Base-by-base conservation (phyloP, 2,888 invertebrate genomes). In the Slavum lentiscoides region DNA sequence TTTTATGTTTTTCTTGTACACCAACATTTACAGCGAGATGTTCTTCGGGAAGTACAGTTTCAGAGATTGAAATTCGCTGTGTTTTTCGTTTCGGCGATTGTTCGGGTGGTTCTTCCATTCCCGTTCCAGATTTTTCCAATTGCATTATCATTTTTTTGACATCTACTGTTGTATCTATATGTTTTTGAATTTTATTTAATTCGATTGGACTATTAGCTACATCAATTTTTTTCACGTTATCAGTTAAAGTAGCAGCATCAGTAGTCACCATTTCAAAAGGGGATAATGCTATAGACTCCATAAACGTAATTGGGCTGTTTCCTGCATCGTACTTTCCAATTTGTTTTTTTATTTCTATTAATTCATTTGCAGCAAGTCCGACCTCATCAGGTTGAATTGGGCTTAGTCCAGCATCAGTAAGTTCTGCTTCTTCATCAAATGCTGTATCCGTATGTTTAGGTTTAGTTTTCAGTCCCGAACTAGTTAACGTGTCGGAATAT, bases 351-450 rank as follows among this genome's bases (percentile, higher is more conserved):
- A 87, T 86, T 83, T 88, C 88, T n/a, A 83, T 83, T 11, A 68
- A 64, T 86, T 86, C 83, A 88, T 88, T 82, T 88, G 88, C 19
- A 89, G 87, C 0, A 70, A 80, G 89, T 89, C 85, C 89, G 89
- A 62, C 88, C 88, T 89, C 89, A 84, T 89, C 89, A 17, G 88
- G 88, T 85, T 88, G 89, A 67, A 89, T 89, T 4, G 89, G 89
- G 84, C 89, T 89, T 73, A 89, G 84, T 7, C 89, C 89, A 49
- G 89, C 89, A 84, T 89, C 89, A 2, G 89, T 89, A 55, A 89
- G 85, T 85, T 89, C 89, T 69, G 86, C 86, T 85, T 89, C 89
- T 85, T 89, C 89, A 82, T 87, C 86, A 39, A 86, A 85, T 4
- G 87, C 87, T 23, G 87, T 87, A 83, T 89, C 89, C 2, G 89